phyloP scores from a whole-genome alignment of 2,888 invertebrate species.

The Papilio demoleus region DNA sequence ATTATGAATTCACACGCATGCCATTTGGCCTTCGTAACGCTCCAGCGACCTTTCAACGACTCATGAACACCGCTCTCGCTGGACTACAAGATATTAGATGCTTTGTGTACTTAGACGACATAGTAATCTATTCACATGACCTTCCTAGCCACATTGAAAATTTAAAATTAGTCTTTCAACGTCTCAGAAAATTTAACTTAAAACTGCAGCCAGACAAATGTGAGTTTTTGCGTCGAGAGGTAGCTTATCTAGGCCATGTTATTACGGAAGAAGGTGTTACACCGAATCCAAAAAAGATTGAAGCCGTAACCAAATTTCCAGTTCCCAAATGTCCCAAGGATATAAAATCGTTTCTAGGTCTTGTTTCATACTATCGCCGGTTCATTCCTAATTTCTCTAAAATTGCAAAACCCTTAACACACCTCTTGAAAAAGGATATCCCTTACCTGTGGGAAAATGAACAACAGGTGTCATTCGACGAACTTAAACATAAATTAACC shows the following conservation, averaged over 20 bases:
- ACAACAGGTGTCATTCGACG: too few relatives aligned
- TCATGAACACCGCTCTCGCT: conserved; percentile 37
- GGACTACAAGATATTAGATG: neutral
- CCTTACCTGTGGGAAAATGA: too few relatives aligned
- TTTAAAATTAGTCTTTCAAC: neutral
- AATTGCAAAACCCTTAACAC: too few relatives aligned
- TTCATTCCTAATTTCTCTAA: too few relatives aligned
- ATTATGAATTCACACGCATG: conserved; percentile 41
- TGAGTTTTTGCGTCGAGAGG: neutral
- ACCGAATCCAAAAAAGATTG: conserved; percentile 49
- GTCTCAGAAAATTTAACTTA: neutral
- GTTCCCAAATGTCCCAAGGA: too few relatives aligned
- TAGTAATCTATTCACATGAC: neutral
- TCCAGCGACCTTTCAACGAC: conserved; percentile 42
- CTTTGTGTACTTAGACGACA: neutral
- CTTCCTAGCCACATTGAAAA: neutral
- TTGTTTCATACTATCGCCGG: too few relatives aligned
- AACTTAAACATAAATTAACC: too few relatives aligned
- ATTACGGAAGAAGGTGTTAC: conserved; percentile 45
- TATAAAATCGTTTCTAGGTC: too few relatives aligned
- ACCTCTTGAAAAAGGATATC: too few relatives aligned
- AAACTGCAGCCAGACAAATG: neutral
- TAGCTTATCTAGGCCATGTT: conserved; percentile 28
- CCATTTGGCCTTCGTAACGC: conserved; percentile 42
- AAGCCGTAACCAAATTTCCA: neutral